Percentiles rank a stretch among this genome's conserved stretches.
Conservation (phyloP, 2,113 vertebrate species). For the Callithrix jacchus region DNA sequence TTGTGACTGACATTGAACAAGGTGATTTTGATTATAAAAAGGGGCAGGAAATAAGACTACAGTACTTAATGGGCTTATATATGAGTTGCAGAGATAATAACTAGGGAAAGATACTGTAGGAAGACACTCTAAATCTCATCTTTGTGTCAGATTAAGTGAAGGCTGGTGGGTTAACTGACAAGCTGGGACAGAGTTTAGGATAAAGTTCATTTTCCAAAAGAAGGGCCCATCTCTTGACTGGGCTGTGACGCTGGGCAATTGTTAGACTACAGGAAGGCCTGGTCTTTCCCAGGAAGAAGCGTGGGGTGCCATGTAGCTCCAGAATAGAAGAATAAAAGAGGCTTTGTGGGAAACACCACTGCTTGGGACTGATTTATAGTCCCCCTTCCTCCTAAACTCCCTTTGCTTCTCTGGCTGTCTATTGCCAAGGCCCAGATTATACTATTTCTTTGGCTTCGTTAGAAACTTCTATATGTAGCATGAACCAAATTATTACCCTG, state of each 20-base stretch:
- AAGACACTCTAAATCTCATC: neutral
- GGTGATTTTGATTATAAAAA: neutral
- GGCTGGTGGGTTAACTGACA: neutral
- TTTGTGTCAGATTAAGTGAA: neutral
- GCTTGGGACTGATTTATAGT: neutral
- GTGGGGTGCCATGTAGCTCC: neutral
- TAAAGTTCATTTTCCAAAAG: neutral
- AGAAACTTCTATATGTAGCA: neutral
- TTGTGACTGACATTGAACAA: neutral
- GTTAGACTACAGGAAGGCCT: neutral
- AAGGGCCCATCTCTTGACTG: neutral
- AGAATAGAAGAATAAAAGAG: neutral
- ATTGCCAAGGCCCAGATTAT: accelerated
- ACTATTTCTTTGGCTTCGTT: neutral
- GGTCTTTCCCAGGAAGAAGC: neutral
- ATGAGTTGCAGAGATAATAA: neutral
- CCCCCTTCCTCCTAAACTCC: neutral
- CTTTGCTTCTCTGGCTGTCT: neutral
- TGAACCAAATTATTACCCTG: neutral
- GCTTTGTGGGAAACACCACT: neutral
- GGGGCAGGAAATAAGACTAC: neutral
- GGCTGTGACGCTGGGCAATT: neutral
- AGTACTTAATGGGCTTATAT: accelerated
- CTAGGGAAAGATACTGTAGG: neutral
- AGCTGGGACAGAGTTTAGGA: neutral